Percentiles rank a stretch among this genome's conserved stretches.
Evolutionary conservation across 2,113 vertebrate species (phyloP).

Genomic region (Origma solitaria): DNA sequence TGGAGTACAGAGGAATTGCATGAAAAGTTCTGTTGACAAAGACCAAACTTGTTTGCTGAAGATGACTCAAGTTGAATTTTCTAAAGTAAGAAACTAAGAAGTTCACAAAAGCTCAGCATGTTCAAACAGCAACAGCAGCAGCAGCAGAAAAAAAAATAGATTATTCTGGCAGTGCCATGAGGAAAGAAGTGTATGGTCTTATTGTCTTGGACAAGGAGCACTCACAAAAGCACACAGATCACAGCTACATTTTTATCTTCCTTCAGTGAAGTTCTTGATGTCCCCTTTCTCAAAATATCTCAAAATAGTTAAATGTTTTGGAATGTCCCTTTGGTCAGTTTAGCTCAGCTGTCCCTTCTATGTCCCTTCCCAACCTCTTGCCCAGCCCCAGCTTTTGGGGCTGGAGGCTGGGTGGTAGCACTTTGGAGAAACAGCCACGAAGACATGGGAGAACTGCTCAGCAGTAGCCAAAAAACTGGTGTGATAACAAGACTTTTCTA

Average conservation of each 20-base stretch:
- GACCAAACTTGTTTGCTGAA: background rate
- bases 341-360: background rate
- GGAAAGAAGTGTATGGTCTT: background rate
- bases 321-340: background rate
- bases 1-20: background rate
- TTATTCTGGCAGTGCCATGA: background rate
- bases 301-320: background rate
- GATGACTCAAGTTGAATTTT: background rate
- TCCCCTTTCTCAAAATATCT: background rate
- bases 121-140: background rate
- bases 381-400: background rate
- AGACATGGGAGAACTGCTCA: background rate
- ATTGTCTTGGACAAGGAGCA: background rate
- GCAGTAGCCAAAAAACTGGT: background rate
- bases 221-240: background rate
- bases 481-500: background rate
- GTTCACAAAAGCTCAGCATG: background rate
- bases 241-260: background rate
- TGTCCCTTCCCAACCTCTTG: background rate
- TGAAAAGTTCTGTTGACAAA: background rate
- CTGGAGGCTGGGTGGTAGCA: fast-evolving
- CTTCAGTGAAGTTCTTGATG: background rate
- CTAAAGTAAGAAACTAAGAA: background rate
- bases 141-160: background rate
- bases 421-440: background rate